Evolutionary conservation across 1,140 invertebrate genomes (phyloP).

Genomic region (Zaprionus kolodkinae): DNA sequence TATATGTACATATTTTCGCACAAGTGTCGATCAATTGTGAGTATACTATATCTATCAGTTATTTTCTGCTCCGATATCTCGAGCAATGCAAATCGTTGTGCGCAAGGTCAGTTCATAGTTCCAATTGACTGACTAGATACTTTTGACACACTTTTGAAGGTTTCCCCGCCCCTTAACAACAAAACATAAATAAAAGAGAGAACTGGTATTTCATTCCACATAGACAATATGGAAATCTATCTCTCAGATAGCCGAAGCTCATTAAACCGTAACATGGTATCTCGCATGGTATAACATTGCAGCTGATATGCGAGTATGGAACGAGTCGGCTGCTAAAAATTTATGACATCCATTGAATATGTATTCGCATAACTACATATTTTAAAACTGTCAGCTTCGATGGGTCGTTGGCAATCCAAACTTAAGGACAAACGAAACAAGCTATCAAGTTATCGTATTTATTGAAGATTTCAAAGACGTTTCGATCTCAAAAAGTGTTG

Average conservation of each 20-base stretch:
- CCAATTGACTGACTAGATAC: constrained; percentile 47
- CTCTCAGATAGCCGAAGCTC: constrained; percentile 15
- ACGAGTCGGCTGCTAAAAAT: background rate
- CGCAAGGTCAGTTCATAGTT: constrained; percentile 61
- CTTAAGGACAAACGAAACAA: constrained; percentile 1
- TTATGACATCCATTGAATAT: constrained; percentile 8
- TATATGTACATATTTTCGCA: constrained; percentile 2
- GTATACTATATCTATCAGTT: constrained; percentile 30
- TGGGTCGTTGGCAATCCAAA: background rate
- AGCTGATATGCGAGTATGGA: background rate
- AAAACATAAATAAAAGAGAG: constrained; percentile 1
- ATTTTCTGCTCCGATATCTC: constrained; percentile 17
- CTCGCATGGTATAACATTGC: background rate
- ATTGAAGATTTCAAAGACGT: background rate
- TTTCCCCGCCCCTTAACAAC: background rate
- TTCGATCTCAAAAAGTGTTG: background rate
- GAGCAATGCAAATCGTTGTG: constrained; percentile 60
- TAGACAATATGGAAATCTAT: constrained; percentile 27
- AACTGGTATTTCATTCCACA: constrained; percentile 27
- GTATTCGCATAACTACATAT: constrained; percentile 1
- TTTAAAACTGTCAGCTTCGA: background rate
- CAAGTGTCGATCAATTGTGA: constrained; percentile 3
- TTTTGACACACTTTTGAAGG: constrained; percentile 47
- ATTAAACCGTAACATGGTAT: constrained; percentile 15
- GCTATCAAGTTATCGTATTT: background rate